Percentiles rank a stretch among this genome's conserved stretches.
These are phyloP conservation scores for Tuta absoluta DNA, from an alignment of 2,888 invertebrate species.

Conservation along the genomic window DNA sequence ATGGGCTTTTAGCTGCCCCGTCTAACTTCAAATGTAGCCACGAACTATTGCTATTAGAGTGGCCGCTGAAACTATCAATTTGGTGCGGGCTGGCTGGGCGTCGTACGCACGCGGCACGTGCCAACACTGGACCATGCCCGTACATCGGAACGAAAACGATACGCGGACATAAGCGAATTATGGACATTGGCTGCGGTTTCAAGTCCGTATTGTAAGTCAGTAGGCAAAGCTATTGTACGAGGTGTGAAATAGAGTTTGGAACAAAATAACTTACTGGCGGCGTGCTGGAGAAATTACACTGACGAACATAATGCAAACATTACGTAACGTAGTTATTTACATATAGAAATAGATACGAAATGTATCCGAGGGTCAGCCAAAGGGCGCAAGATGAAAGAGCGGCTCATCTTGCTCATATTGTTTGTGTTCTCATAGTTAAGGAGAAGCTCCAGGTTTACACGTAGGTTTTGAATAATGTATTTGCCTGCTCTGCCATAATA, in stretches of 20 bases:
- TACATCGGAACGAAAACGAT: slow-evolving; percentile 13
- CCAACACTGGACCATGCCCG: slow-evolving; percentile 13
- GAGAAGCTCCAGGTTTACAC: background rate
- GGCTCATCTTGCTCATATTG: slow-evolving; percentile 11
- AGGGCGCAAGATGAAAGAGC: slow-evolving; percentile 10
- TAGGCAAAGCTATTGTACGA: slow-evolving; percentile 12
- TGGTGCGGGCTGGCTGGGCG: slow-evolving; percentile 34
- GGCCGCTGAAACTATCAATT: slow-evolving; percentile 62
- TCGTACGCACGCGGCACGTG: slow-evolving; percentile 33
- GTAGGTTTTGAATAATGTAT: background rate
- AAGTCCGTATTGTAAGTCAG: slow-evolving; percentile 12
- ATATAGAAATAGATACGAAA: background rate
- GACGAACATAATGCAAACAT: background rate
- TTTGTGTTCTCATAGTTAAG: too few relatives aligned
- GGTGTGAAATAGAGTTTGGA: slow-evolving; percentile 21
- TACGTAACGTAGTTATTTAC: background rate
- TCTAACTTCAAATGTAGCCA: slow-evolving; percentile 74
- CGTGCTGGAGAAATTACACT: background rate
- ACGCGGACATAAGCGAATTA: slow-evolving; percentile 18
- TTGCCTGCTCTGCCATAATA: too few relatives aligned
- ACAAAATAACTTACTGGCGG: slow-evolving; percentile 22
- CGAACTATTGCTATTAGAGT: slow-evolving; percentile 63
- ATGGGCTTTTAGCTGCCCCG: slow-evolving; percentile 75
- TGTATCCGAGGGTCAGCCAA: slow-evolving; percentile 4
- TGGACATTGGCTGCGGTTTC: background rate